Percentiles rank a stretch among this genome's conserved stretches.
Evolutionary conservation across 2,888 invertebrate genomes (phyloP).

Genomic region (Drosophila nr. perissopoda): DNA sequence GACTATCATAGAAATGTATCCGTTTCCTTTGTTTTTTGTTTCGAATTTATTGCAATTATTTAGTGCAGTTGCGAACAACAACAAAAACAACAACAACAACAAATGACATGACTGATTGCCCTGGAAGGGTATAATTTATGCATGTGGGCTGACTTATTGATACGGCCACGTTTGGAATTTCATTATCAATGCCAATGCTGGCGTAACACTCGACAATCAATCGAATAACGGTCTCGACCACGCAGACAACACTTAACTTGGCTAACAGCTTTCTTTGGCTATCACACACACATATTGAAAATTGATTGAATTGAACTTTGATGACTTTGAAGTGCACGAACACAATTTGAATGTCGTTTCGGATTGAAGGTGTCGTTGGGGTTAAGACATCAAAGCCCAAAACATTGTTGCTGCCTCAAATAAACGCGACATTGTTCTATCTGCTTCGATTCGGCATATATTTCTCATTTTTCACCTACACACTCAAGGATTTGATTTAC

Average conservation of each 20-base stretch:
- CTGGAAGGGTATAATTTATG: conserved; percentile 61
- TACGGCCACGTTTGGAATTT: conserved; percentile 59
- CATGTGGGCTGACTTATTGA: conserved; percentile 65
- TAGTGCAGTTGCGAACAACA: conserved; percentile 15
- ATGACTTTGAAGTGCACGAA: conserved; percentile 68
- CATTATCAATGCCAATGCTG: conserved; percentile 77
- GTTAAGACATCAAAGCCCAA: conserved; percentile 65
- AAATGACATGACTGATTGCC: conserved; percentile 73
- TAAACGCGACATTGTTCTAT: conserved; percentile 20
- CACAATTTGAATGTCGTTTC: conserved; percentile 24
- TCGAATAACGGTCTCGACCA: conserved; percentile 14
- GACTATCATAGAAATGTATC: conserved; percentile 23
- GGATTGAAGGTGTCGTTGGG: neutral
- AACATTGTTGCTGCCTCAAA: conserved; percentile 49
- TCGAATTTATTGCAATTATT: conserved; percentile 48
- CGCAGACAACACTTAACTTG: conserved; percentile 48
- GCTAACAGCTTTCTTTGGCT: conserved; percentile 13
- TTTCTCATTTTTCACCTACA: neutral
- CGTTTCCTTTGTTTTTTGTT: conserved; percentile 25
- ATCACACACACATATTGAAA: conserved; percentile 50
- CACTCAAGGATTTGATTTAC: neutral
- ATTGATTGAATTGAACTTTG: conserved; percentile 80
- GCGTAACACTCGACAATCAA: conserved; percentile 21
- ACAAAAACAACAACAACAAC: conserved; percentile 7
- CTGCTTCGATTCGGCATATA: conserved; percentile 8